Evolutionary conservation across 2,113 vertebrate species (phyloP), one percentile per base, ranked within the genome.

Genomic region (Aix galericulata): DNA sequence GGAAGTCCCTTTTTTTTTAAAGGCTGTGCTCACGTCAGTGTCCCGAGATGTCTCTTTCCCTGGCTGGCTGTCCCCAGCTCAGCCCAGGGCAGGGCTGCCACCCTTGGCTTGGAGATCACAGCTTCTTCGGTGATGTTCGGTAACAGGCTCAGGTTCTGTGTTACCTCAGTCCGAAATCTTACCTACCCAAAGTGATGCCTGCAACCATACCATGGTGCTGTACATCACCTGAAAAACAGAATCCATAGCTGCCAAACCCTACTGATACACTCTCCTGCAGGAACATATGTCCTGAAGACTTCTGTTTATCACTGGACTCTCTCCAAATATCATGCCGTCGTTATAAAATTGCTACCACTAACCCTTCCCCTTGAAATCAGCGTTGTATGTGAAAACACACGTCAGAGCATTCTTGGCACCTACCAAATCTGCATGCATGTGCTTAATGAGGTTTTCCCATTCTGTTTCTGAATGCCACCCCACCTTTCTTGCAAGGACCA

Each of bases 1-100:
- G 98, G 97, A 97, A 97, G 40, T 74, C 53, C 75, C 63, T 59
- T n/a, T 50, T 36, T 50, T 90, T 89, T 66, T 82, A 78, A 92
- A 77, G 2, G 36, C 40, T 82, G 50, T 67, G 21, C 46, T 91
- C 69, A 59, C 5, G 0, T 71, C 73, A 83, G 76, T 82, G 58
- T 40, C 77, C 27, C 2, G 10, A 79, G 46, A 36, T 21, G 23
- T 10, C 22, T 77, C 58, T 56, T 66, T 74, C 17, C 25, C 40
- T 46, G 42, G 76, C 52, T 77, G 80, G 12, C 40, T 42, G 74
- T 55, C 20, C 34, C 10, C 53, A 40, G 17, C 29, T 84, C 69
- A 89, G 71, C 29, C 50, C 8, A 6, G 34, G 59, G 56, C 2
- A 2, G 48, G 21, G 25, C 31, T 88, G 48, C 31, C 9, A 68